Base-by-base conservation (phyloP, 1,140 invertebrate species). In the Sarcophaga peregrina region DNA sequence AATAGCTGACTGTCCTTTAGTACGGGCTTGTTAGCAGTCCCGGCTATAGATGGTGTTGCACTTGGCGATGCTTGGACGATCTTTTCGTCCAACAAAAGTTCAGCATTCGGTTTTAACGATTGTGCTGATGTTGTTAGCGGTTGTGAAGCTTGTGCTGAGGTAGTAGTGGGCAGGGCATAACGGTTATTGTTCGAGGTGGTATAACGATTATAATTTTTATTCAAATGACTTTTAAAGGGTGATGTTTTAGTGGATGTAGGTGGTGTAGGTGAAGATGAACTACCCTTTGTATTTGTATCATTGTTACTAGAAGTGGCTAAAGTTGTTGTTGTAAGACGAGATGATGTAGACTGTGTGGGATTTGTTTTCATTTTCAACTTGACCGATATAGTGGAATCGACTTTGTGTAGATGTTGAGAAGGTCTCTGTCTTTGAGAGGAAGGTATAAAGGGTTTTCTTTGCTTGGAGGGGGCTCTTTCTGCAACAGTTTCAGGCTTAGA, bases 1-100 rank as follows among this genome's bases (percentile, higher is more conserved):
- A 91, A 93, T 8, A 93, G 87, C 84, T 93, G 93, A 0, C 91
- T 90, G 82, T 92, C 91, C 46, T 87, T 83, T 20, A 90, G 50
- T 8, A 90, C 74, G 0, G 86, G 85, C 3, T 86, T 58, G 80
- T 88, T 88, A 48, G 83, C 68, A 3, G 76, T 46, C 10, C 80
- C 54, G 78, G 81, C 58, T n/a, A 81, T 25, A 11, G 54, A 20
- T 50, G 83, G 50, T n/a, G 82, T 54, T 6, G 80, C 82, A 75
- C 47, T 78, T n/a, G 80, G 13, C 80, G 52, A 9, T 8, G 83
- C 58, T 74, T 62, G 80, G n/a, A 46, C 58, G 25, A 82, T 20
- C 78, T 84, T 84, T 50, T 83, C 83, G 20, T 54, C 54, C 52
- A 68, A 46, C 9, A 83, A 8, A 50, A 78, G 74, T 45, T 78